These are phyloP conservation scores for Cyprinodon brontotheroides DNA, from an alignment of 2,113 vertebrate species.

Conservation along the genomic window DNA sequence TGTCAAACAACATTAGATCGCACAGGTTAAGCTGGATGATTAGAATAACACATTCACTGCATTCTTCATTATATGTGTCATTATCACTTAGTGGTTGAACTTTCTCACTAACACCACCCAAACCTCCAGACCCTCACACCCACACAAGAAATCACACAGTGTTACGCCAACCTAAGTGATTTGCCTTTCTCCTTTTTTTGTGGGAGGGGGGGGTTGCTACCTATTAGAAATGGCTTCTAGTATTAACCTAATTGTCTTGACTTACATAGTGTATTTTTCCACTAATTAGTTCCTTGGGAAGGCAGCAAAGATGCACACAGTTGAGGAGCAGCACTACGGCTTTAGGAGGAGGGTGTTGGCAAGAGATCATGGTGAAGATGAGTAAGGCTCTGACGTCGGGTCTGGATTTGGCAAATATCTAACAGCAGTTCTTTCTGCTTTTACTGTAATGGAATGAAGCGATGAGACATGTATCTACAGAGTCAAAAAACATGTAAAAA, in stretches of 20 bases:
- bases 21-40: slow-evolving; percentile 59
- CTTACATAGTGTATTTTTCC: slow-evolving; percentile 21
- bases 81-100: slow-evolving; percentile 64
- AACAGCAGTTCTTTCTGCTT: slow-evolving; percentile 38
- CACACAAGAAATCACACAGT: slow-evolving; percentile 27
- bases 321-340: slow-evolving; percentile 27
- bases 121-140: background rate
- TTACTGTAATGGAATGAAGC: slow-evolving; percentile 7
- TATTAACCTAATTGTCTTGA: slow-evolving; percentile 52
- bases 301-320: slow-evolving; percentile 28
- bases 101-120: slow-evolving; percentile 32
- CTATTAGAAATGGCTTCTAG: slow-evolving; percentile 48
- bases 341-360: slow-evolving; percentile 48
- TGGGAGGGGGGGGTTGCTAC: slow-evolving; percentile 16
- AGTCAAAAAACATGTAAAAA: slow-evolving; percentile 9
- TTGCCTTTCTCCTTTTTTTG: slow-evolving; percentile 13
- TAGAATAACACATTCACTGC: slow-evolving; percentile 71
- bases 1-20: slow-evolving; percentile 72
- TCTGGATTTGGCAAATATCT: slow-evolving; percentile 44
- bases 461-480: background rate
- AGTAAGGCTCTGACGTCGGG: slow-evolving; percentile 52
- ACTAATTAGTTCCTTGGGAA: slow-evolving; percentile 46
- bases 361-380: slow-evolving; percentile 42
- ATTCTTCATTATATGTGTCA: slow-evolving; percentile 76
- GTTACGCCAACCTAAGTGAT: slow-evolving; percentile 18